These are phyloP conservation scores for Leptobrachium leishanense DNA, from an alignment of 2,113 vertebrate genomes.

Conservation along the genomic window DNA sequence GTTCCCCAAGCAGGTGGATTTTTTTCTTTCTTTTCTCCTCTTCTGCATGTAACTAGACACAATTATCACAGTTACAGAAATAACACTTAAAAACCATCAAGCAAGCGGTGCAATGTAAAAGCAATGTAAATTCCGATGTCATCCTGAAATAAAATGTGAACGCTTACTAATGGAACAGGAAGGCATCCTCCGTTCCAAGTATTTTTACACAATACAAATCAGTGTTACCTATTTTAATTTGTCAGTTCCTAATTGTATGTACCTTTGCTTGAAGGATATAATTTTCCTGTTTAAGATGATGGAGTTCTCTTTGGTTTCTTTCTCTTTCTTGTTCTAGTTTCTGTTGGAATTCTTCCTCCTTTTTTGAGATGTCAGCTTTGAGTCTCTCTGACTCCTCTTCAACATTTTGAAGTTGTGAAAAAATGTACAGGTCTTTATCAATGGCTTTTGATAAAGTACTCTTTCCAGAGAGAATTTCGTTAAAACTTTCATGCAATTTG, in stretches of 20 bases:
- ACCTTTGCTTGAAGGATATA: constrained; percentile 87
- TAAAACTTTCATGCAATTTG: background rate
- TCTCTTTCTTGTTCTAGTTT: constrained; percentile 65
- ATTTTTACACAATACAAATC: no score
- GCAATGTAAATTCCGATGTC: no score
- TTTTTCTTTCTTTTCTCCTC: constrained; percentile 73
- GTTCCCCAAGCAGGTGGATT: constrained; percentile 58
- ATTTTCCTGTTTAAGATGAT: constrained; percentile 79
- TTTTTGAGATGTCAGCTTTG: constrained; percentile 66
- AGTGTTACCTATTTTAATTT: no score
- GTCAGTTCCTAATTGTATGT: constrained; percentile 1
- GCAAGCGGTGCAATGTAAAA: no score
- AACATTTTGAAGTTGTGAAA: constrained; percentile 64
- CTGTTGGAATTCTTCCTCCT: constrained; percentile 66
- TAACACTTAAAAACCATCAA: no score
- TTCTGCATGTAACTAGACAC: constrained; percentile 71
- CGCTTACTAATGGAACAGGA: no score
- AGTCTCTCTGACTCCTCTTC: constrained; percentile 69
- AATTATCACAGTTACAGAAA: background rate
- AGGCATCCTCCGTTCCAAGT: no score
- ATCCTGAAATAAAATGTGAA: no score
- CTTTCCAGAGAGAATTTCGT: constrained; percentile 44
- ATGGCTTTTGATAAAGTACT: constrained; percentile 53
- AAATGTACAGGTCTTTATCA: constrained; percentile 64
- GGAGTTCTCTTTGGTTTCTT: constrained; percentile 71